Evolutionary conservation across 2,113 vertebrate species (phyloP).

Genomic region (Kryptolebias marmoratus): DNA sequence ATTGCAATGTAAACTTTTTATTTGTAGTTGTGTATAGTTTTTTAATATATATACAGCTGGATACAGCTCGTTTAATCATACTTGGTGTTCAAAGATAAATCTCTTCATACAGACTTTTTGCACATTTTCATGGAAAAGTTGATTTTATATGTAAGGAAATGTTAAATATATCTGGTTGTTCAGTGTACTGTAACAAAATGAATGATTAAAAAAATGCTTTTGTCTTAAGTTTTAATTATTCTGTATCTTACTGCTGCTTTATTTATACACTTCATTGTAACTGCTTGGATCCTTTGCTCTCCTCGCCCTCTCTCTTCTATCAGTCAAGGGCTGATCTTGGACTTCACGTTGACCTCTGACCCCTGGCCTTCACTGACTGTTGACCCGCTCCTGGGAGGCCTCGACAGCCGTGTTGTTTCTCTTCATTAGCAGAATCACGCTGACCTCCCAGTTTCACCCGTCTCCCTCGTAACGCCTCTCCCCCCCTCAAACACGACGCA

Average conservation of each 20-base stretch:
- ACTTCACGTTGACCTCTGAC: constrained; percentile 50
- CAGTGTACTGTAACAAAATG: constrained; percentile 39
- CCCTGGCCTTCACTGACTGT: constrained; percentile 37
- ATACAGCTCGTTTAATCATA: constrained; percentile 25
- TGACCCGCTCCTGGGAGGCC: constrained; percentile 72
- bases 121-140: constrained; percentile 26
- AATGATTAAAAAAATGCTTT: constrained; percentile 12
- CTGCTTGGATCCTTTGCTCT: not conserved
- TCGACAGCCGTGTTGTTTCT: constrained; percentile 69
- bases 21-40: not conserved
- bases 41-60: constrained; percentile 5
- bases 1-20: constrained; percentile 15
- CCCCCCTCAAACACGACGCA: constrained; percentile 39
- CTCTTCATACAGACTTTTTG: constrained; percentile 3
- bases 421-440: constrained; percentile 75
- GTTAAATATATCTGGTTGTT: constrained; percentile 22
- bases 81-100: constrained; percentile 19
- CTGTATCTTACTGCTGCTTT: not conserved
- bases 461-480: constrained; percentile 25
- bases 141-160: constrained; percentile 35
- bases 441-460: constrained; percentile 58
- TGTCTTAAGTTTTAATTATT: too few relatives aligned
- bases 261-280: not conserved
- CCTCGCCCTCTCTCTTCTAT: not conserved
- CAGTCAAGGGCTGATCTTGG: constrained; percentile 46